Percentiles rank a stretch among this genome's conserved stretches.
Evolutionary conservation across 2,797 vertebrate species (phyloP).

Genomic region (Helostoma temminkii): DNA sequence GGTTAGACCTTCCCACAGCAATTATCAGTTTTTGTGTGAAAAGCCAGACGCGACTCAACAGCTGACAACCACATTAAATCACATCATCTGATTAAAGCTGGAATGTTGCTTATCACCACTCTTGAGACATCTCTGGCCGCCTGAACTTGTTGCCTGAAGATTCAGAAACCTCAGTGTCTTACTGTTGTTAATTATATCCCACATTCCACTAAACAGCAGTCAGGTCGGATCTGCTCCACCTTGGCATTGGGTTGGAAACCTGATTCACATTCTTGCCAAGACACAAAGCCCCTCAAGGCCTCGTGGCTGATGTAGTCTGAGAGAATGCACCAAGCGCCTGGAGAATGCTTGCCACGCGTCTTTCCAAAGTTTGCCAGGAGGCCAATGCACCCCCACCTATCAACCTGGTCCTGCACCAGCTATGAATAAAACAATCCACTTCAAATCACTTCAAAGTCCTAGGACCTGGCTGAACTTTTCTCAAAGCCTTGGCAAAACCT

Average conservation of each 20-base stretch:
- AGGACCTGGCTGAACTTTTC: conserved; percentile 35
- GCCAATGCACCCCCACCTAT: conserved; percentile 20
- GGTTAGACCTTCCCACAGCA: conserved; percentile 35
- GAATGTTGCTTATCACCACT: conserved; percentile 59
- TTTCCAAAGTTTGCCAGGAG: conserved; percentile 39
- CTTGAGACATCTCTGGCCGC: conserved; percentile 31
- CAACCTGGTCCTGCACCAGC: conserved; percentile 5
- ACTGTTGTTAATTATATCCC: conserved; percentile 54
- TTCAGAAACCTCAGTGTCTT: conserved; percentile 19
- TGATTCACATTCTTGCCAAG: conserved; percentile 54
- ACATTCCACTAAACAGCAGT: conserved; percentile 56
- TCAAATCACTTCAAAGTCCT: conserved; percentile 60
- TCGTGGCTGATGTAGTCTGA: conserved; percentile 51
- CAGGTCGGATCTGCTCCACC: conserved; percentile 59
- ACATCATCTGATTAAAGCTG: conserved; percentile 55
- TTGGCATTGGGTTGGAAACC: conserved; percentile 58
- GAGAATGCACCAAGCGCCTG: conserved; percentile 32
- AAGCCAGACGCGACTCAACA: conserved; percentile 19
- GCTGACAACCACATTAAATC: conserved; percentile 52
- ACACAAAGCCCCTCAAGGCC: conserved; percentile 42
- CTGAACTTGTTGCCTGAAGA: conserved; percentile 55
- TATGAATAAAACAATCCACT: conserved; percentile 1
- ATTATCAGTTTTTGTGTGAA: conserved; percentile 50
- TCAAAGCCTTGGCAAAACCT: conserved; percentile 49
- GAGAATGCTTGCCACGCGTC: conserved; percentile 41